Evolutionary conservation across 2,797 vertebrate genomes (phyloP).

Genomic region (Geotrypetes seraphini): DNA sequence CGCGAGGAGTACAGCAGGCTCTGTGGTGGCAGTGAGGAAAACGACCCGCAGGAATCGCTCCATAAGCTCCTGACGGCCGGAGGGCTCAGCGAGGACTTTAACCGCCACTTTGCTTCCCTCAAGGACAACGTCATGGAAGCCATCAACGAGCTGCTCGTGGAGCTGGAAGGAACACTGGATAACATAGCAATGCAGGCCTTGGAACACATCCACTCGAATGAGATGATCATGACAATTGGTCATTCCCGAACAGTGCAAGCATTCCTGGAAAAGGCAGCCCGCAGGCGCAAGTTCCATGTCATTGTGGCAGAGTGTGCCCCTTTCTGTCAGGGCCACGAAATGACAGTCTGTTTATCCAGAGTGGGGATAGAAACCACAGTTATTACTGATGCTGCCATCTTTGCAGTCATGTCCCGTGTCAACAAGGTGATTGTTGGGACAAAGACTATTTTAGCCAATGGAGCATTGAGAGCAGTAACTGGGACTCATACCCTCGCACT

Average conservation of each 20-base stretch:
- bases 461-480: slow-evolving; percentile 82
- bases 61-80: slow-evolving; percentile 90
- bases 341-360: slow-evolving; percentile 81
- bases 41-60: slow-evolving; percentile 92
- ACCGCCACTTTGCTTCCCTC: slow-evolving; percentile 65
- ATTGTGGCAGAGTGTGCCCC: slow-evolving; percentile 93
- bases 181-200: slow-evolving; percentile 93
- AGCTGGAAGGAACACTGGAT: slow-evolving; percentile 89
- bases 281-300: slow-evolving; percentile 89
- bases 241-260: slow-evolving; percentile 85
- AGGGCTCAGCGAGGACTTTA: slow-evolving; percentile 81
- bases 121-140: slow-evolving; percentile 88
- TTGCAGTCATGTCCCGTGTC: slow-evolving; percentile 95
- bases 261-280: slow-evolving; percentile 84
- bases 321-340: slow-evolving; percentile 94
- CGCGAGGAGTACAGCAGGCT: slow-evolving; percentile 92
- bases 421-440: slow-evolving; percentile 98
- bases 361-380: slow-evolving; percentile 89
- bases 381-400: slow-evolving; percentile 92
- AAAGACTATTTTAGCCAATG: slow-evolving; percentile 92
- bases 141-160: slow-evolving; percentile 85
- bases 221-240: slow-evolving; percentile 97
- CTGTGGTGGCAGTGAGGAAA: slow-evolving; percentile 81
- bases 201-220: slow-evolving; percentile 96
- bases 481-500: slow-evolving; percentile 89